Base-by-base conservation (phyloP, 2,113 vertebrate genomes). In the Scomber japonicus region DNA sequence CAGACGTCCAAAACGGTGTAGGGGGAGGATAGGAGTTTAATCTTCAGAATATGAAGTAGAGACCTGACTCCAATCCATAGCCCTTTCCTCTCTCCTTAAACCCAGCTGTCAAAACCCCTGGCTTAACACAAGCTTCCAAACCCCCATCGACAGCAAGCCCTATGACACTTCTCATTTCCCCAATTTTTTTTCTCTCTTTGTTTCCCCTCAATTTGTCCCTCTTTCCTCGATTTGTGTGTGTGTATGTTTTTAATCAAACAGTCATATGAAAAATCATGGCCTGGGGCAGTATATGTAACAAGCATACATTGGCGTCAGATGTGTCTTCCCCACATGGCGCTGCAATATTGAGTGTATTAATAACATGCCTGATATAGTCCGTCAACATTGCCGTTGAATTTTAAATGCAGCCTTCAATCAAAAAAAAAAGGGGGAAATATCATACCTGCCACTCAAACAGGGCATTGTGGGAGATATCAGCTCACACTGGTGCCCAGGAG, bases 21-120 rank as follows among this genome's bases (percentile, higher is more conserved):
- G 86, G 88, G 78, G 80, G 75, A 85, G 87, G 83, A 87, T 54
- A 70, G 86, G 81, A 83, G 78, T 85, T 89, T 85, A 91, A 89
- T 89, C 87, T 88, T 80, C 61, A 49, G 87, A 74, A 87, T 90
- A 87, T 80, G 87, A 91, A 87, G 83, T 21, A 82, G 77, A 87
- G 75, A 84, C 81, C 82, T 88, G 82, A 91, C 89, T 90, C 82
- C 89, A 84, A 90, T 87, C 84, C 75, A 14, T 72, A 80, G 81
- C 84, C 80, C 77, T 62, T 31, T 87, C 85, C 77, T 84, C 71
- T 85, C 71, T 82, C 77, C 81, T 81, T 87, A 91, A 91, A 90
- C 74, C 76, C 59, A 81, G 84, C 84, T 91, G 89, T 87, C 84
- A 90, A 85, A 92, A 81, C 86, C 73, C 66, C 68, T 54, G 81